Evolutionary conservation across 2,797 vertebrate species (phyloP), one percentile per base, ranked within the genome.

Genomic region (Arctocebus calabarensis): DNA sequence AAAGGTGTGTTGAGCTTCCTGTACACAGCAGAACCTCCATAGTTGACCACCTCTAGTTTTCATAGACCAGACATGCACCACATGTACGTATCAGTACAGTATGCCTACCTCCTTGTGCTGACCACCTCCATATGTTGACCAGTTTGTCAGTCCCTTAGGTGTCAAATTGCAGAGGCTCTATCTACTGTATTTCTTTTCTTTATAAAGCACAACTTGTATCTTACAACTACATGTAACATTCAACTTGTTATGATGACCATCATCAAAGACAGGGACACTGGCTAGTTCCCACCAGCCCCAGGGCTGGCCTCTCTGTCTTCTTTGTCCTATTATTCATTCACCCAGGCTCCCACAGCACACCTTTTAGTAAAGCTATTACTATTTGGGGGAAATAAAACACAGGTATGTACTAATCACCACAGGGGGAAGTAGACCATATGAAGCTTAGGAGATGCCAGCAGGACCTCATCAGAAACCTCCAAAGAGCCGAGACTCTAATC

Each of bases 211-310:
- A 8, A 71, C 95, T 97, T 97, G 98, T 97, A 98, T 95, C 96
- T 98, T 98, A 97, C 97, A 88, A 97, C 97, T 96, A 98, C 96
- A 93, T 66, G 97, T 97, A 97, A 98, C 97, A 98, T 98, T 97
- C 97, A 98, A 98, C 82, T 98, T 98, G 97, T 84, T 97, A 97
- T 95, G 98, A 98, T 98, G 98, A 98, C 98, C 98, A 99, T 99
- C 98, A 99, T 96, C 3, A 93, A 84, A 96, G 98, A 98, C 98
- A 97, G 97, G 93, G 95, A 96, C 84, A 94, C 96, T 89, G 94
- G 62, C 78, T 85, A 78, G 92, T 89, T 89, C 95, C 62, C 97
- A 81, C 59, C 70, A 92, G 97, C 64, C 73, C 78, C 43, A 55
- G 52, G 91, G 89, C 68, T 75, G 90, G 55, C 75, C 84, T 73